Conservation (phyloP, 1,140 invertebrate species). For the Anoplolepis gracilipes region DNA sequence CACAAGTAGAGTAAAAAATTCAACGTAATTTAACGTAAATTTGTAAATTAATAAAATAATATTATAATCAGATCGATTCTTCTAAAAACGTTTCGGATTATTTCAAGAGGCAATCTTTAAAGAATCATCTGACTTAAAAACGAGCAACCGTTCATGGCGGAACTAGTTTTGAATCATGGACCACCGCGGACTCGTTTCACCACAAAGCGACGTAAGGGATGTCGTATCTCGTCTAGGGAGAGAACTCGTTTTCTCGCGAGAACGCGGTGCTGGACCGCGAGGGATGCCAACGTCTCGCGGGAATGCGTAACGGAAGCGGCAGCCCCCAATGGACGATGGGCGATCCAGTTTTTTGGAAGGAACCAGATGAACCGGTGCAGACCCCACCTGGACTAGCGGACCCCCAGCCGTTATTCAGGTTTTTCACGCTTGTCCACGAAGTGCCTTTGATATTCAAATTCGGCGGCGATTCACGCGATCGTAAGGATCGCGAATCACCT, state of each 20-base stretch:
- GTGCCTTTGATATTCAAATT: constrained; percentile 82
- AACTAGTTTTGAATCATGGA: constrained; percentile 68
- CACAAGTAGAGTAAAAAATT: background rate
- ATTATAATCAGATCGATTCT: background rate
- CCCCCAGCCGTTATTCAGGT: constrained; percentile 84
- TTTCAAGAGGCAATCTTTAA: background rate
- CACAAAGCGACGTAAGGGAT: constrained; percentile 34
- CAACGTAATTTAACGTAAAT: background rate
- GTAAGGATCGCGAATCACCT: constrained; percentile 58
- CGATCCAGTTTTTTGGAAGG: constrained; percentile 77
- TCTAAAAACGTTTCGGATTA: background rate
- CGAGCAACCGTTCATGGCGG: constrained; percentile 35
- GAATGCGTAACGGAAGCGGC: constrained; percentile 25
- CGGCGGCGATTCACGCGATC: constrained; percentile 63
- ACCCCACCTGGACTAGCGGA: constrained; percentile 85
- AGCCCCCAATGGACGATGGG: constrained; percentile 45
- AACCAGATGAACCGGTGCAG: constrained; percentile 81
- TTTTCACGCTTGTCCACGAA: constrained; percentile 68
- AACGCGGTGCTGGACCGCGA: constrained; percentile 59
- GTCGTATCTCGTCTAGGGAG: constrained; percentile 24
- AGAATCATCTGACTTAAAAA: constrained; percentile 14
- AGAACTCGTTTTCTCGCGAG: constrained; percentile 63
- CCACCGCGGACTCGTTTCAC: constrained; percentile 67
- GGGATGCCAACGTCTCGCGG: constrained; percentile 61
- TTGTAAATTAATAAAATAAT: background rate